Conservation (phyloP, 2,888 invertebrate genomes). For the Lordiphosa andalusiaca region DNA sequence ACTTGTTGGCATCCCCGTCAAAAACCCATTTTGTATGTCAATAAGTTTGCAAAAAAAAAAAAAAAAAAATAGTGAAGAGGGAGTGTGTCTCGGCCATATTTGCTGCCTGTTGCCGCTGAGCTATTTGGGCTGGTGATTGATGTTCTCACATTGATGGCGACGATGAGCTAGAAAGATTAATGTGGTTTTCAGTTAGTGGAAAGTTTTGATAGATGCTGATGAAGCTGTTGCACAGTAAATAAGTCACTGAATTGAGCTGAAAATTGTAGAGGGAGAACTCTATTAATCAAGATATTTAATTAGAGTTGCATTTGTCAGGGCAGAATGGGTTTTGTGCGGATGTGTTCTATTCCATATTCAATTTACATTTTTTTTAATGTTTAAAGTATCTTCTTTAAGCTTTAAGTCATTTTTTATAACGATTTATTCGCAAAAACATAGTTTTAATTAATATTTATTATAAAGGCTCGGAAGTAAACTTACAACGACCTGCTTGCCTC, state of each 20-base stretch:
- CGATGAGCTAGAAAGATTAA: conserved; percentile 47
- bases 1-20: conserved; percentile 62
- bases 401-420: too few relatives aligned
- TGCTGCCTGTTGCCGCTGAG: conserved; percentile 38
- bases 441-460: too few relatives aligned
- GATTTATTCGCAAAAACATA: too few relatives aligned
- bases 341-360: too few relatives aligned
- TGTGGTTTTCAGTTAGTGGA: conserved; percentile 68
- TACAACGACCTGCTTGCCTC: too few relatives aligned
- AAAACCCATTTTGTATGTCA: conserved; percentile 70
- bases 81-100: conserved; percentile 29
- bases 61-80: conserved; percentile 35
- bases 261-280: conserved; percentile 19
- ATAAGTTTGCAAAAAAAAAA: conserved; percentile 64
- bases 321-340: too few relatives aligned
- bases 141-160: conserved; percentile 48
- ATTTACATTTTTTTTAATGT: too few relatives aligned
- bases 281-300: too few relatives aligned
- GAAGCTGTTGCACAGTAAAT: conserved; percentile 28
- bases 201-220: conserved; percentile 39
- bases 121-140: conserved; percentile 49
- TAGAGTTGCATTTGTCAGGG: too few relatives aligned
- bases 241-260: conserved; percentile 25
- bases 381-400: too few relatives aligned
- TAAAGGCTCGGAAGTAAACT: too few relatives aligned